Base-by-base conservation (phyloP, 2,113 vertebrate genomes). In the Oophaga pumilio region DNA sequence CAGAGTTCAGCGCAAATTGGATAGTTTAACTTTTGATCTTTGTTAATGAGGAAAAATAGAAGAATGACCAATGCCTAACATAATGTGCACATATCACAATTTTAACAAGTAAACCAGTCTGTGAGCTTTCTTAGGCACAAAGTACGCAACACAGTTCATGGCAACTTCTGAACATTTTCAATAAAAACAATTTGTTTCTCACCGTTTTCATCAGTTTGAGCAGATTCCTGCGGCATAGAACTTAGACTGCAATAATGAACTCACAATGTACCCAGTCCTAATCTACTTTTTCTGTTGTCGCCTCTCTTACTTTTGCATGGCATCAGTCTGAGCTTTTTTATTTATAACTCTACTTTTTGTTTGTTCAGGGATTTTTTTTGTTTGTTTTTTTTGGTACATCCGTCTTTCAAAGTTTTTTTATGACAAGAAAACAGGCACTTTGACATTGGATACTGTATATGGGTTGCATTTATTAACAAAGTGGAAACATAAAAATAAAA, bases 101-200 rank as follows among this genome's bases (percentile, higher is more conserved):
- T 20, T 50, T 17, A 74, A 18, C 71, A 50, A 18, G 17, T 74
- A 74, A 50, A 74, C 22, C 71, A 74, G 68, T 28, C 68, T 26
- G 28, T 28, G 15, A 71, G 43, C 43, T 74, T 74, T 7, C 43
- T 10, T 74, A 49, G 71, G 8, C 6, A 22, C 71, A 74, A 20
- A 18, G 28, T 73, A 73, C 33, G 43, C 13, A 18, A 43, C 69
- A 20, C 43, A 50, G 43, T 50, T 74, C 71, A 74, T 74, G 71
- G 71, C 71, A 49, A 74, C 71, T 20, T 50, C 71, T 74, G 33
- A 49, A 50, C 18, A 74, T 74, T 74, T 74, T 74, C 43, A 50
- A 74, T 50, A 20, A 74, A 74, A 74, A 74, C 43, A 49, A 74
- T 50, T 10, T 74, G 18, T 22, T 74, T 74, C 71, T 74, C 18